Percentiles rank a stretch among this genome's conserved stretches.
Evolutionary conservation across 2,888 invertebrate genomes (phyloP).

Genomic region (Brachyopa scutellaris): DNA sequence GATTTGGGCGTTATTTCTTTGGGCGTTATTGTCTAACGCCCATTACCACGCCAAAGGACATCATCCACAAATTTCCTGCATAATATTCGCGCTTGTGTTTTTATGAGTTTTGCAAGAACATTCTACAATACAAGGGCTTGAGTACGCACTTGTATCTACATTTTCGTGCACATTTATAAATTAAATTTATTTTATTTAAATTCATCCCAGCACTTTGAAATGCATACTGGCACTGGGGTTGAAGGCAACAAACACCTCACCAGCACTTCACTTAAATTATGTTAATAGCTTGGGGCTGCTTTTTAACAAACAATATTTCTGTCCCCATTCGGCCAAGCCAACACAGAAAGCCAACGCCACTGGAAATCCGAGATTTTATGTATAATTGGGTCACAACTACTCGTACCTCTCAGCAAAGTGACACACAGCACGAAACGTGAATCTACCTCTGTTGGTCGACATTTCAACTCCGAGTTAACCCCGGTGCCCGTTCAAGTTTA

Average conservation of each 20-base stretch:
- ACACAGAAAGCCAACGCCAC: no score
- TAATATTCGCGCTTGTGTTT: no score
- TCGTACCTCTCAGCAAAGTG: background rate
- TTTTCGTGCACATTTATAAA: background rate
- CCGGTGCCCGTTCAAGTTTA: background rate
- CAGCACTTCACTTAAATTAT: slow-evolving; percentile 18
- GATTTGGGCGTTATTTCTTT: no score
- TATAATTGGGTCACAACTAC: slow-evolving; percentile 23
- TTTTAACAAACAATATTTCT: background rate
- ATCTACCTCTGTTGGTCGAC: slow-evolving; percentile 5
- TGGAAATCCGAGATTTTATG: background rate
- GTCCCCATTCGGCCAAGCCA: no score
- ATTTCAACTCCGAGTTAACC: slow-evolving; percentile 12
- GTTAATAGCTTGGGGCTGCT: slow-evolving; percentile 13
- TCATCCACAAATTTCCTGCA: no score
- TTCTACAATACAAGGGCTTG: no score
- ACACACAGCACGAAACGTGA: slow-evolving; percentile 16
- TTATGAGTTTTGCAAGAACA: no score
- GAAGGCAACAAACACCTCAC: slow-evolving; percentile 5
- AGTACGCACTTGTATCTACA: no score
- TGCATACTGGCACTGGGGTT: slow-evolving; percentile 9
- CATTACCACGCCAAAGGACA: no score
- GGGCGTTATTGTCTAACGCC: no score
- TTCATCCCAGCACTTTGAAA: background rate
- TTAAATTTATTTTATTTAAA: slow-evolving; percentile 23